phyloP scores from a whole-genome alignment of 2,797 vertebrate genomes.

The Chiloscyllium punctatum region DNA sequence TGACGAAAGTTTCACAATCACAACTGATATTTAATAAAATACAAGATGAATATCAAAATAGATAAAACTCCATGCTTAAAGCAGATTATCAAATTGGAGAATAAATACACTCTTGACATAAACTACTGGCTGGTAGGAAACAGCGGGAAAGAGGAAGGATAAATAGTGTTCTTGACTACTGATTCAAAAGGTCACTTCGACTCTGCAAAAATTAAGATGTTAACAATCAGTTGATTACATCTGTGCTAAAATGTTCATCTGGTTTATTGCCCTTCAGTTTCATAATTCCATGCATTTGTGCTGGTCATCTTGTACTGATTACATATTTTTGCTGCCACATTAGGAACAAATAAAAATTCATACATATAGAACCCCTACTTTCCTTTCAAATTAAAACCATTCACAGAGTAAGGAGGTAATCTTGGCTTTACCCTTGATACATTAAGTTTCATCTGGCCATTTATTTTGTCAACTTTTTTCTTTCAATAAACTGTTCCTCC shows the following conservation, averaged over 20 bases:
- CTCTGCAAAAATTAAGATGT: not conserved
- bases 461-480: not conserved
- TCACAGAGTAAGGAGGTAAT: not conserved
- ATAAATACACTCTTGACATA: not conserved
- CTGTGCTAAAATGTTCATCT: not conserved
- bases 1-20: not conserved
- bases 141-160: not conserved
- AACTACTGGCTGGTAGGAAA: not conserved
- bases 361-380: not conserved
- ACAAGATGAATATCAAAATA: not conserved
- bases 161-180: not conserved
- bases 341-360: not conserved
- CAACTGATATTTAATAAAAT: not conserved
- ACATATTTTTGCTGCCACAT: not conserved
- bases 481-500: not conserved
- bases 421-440: not conserved
- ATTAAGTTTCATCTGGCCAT: not conserved
- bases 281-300: not conserved
- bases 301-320: not conserved
- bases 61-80: not conserved
- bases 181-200: not conserved
- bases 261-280: not conserved
- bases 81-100: not conserved
- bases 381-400: not conserved
- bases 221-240: not conserved